Percentiles rank a stretch among this genome's conserved stretches.
These are phyloP conservation scores for Neoarius graeffei DNA, from an alignment of 2,113 vertebrate genomes.

Conservation along the genomic window DNA sequence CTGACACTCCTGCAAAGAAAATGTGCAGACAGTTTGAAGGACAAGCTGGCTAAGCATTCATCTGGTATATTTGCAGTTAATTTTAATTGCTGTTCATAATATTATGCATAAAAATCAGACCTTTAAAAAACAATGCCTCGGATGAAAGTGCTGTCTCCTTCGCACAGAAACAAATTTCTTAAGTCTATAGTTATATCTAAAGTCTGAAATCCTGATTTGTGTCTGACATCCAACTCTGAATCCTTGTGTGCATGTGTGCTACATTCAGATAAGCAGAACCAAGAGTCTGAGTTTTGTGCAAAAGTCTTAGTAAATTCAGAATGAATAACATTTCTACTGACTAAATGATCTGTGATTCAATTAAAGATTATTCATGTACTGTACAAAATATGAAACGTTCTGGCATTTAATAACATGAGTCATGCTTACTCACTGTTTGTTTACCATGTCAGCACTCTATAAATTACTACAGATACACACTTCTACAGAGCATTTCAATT, in stretches of 20 bases:
- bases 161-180: neutral
- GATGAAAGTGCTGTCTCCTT: neutral
- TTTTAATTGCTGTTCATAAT: neutral
- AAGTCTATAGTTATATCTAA: neutral
- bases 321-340: neutral
- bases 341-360: neutral
- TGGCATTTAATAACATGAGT: slow-evolving; percentile 4
- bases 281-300: neutral
- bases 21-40: too few relatives aligned
- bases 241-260: neutral
- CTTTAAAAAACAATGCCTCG: neutral
- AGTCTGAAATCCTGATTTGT: neutral
- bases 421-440: slow-evolving; percentile 19
- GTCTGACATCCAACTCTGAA: neutral
- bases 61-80: neutral
- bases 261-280: neutral
- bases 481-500: slow-evolving; percentile 17
- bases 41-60: too few relatives aligned
- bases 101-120: neutral
- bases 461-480: neutral
- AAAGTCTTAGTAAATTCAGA: neutral
- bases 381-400: neutral
- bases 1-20: too few relatives aligned
- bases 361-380: neutral
- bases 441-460: slow-evolving; percentile 10